Conservation (phyloP, 2,113 vertebrate genomes). For the Dicaeum eximium region DNA sequence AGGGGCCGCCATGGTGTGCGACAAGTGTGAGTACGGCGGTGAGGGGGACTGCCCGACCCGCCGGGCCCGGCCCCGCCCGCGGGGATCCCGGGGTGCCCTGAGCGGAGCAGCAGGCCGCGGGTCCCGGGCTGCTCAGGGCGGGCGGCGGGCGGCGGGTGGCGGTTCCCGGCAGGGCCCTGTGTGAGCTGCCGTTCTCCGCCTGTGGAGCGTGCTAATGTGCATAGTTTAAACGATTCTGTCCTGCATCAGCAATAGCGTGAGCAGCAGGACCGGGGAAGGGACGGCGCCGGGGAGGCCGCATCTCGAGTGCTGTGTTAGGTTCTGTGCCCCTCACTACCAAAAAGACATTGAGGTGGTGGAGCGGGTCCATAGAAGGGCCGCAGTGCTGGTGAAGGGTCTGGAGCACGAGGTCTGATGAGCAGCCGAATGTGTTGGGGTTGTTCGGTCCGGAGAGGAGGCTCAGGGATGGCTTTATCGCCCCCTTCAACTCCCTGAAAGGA, state of each 20-base stretch:
- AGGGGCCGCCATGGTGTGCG: conserved; percentile 52
- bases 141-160: not conserved
- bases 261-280: not conserved
- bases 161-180: not conserved
- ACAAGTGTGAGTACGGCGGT: conserved; percentile 35
- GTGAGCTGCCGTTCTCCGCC: not conserved
- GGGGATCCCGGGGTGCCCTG: not conserved
- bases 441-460: not conserved
- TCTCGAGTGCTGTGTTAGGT: not conserved
- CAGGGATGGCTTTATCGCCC: rapidly evolving
- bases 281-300: not conserved
- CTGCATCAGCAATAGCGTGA: rapidly evolving
- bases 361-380: not conserved
- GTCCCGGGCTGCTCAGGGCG: no score
- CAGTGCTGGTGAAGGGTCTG: not conserved
- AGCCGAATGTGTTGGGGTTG: not conserved
- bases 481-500: not conserved
- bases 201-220: rapidly evolving
- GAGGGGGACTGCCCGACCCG: rapidly evolving
- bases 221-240: not conserved
- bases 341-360: no score
- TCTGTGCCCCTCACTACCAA: no score
- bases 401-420: not conserved
- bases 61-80: rapidly evolving
- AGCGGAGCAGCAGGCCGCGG: not conserved